Base-by-base conservation (phyloP, 2,113 vertebrate genomes). In the Tetrao urogallus region DNA sequence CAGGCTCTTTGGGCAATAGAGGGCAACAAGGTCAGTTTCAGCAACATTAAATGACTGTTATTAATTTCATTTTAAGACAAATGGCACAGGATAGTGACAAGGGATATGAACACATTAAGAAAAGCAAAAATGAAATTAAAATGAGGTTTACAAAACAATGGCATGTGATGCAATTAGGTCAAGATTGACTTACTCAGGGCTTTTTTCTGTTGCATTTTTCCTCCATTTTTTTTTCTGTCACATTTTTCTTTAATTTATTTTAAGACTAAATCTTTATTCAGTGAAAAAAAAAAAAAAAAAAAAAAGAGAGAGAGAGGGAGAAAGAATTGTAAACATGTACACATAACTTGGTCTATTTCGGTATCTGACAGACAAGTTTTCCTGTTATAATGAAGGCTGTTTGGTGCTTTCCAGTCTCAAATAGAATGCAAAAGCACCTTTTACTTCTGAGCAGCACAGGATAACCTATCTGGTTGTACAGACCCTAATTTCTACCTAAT, bases 311-410 rank as follows among this genome's bases (percentile, higher is more conserved):
- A 52, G 50, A 60, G 8, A 61, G 42, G 42, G 34, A 61, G 34
- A 61, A 15, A 60, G 27, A 85, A 65, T 27, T 45, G 9, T 80
- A 80, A 90, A 45, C 32, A 47, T 60, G 88, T 80, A 67, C 89
- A 86, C 30, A 63, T 89, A 45, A 52, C 42, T 92, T 83, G 16
- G 32, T 82, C 71, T 83, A 45, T 91, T 91, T 95, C 17, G 50
- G 45, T 56, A 64, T 83, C 36, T 70, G 82, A 93, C 63, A 94
- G 78, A 79, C 58, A 71, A 82, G 19, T 65, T 71, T 69, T 64
- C 16, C 32, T 52, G 8, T 85, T 89, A 30, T 45, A 92, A 79
- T 0, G 16, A 78, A 88, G 86, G 47, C 38, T 94, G 48, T 65
- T 93, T 30, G 5, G 27, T 76, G 45, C 24, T 82, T 92, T 76